These are phyloP conservation scores for Tenrec ecaudatus DNA, from an alignment of 2,113 vertebrate species.

Conservation along the genomic window DNA sequence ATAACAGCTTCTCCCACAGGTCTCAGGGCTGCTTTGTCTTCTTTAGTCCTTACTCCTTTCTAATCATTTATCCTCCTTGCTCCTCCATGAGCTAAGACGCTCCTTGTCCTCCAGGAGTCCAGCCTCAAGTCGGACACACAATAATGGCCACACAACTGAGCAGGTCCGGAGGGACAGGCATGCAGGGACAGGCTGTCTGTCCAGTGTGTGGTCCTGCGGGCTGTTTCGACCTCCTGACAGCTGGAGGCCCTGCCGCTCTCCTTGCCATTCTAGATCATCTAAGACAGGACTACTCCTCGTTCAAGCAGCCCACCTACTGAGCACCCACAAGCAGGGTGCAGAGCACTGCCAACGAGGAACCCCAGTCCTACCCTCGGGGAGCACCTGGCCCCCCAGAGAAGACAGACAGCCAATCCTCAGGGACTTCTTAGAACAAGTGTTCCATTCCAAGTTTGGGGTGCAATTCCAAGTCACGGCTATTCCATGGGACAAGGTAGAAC, in stretches of 20 bases:
- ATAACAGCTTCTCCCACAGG: background rate
- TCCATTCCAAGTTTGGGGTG: background rate
- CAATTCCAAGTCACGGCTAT: too few relatives aligned
- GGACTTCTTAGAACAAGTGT: background rate
- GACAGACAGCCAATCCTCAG: background rate
- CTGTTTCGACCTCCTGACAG: background rate
- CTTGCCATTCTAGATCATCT: background rate
- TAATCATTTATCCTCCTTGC: background rate
- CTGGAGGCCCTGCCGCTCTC: background rate
- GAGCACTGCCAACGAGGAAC: background rate
- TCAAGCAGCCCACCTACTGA: background rate
- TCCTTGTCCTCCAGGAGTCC: background rate
- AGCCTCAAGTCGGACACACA: background rate
- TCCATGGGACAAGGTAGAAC: too few relatives aligned
- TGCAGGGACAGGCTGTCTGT: background rate
- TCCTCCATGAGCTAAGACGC: background rate
- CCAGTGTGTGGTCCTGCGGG: background rate
- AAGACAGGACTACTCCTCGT: background rate
- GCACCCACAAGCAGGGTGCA: background rate
- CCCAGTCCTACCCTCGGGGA: background rate
- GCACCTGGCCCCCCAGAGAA: background rate
- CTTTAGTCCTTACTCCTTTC: background rate
- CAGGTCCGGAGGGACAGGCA: too few relatives aligned
- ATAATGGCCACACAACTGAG: background rate
- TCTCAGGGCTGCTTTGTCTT: background rate